Base-by-base conservation (phyloP, 1,140 invertebrate genomes). In the Zaprionus kolodkinae region DNA sequence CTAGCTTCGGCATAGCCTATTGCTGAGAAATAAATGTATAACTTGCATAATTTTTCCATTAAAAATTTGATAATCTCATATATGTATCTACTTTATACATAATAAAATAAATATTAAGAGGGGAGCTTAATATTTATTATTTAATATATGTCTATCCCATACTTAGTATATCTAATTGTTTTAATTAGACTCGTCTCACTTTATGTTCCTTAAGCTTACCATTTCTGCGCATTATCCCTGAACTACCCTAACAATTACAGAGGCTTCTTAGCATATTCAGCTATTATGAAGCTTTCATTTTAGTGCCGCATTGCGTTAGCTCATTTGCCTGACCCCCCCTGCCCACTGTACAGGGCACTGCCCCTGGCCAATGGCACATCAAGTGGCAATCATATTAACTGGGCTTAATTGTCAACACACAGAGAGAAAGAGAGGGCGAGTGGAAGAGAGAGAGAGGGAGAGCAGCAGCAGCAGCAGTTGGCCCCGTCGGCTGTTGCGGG, bases 381-480 rank as follows among this genome's bases (percentile, higher is more conserved):
- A 87, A 87, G 84, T 87, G 84, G 84, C 85, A 87, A 87, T 87
- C 84, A 87, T 87, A 87, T 87, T 87, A 87, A 87, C 84, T 79
- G 59, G 73, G 84, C 77, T 77, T 87, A 87, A 87, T 87, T 87
- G 84, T 87, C 84, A 89, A 83, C 84, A 84, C 75, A 88, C 80
- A 78, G 76, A 64, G 21, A 13, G 52, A n/a, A 13, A 55, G 6
- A 13, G 25, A n/a, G 12, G 9, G n/a, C 13, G 17, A 3, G 6
- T 12, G 3, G 5, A 17, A 12, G 3, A 21, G 17, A 45, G 38
- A 40, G n/a, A 17, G 17, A 9, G 17, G 11, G 30, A 2, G 27
- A 55, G 48, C 33, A 25, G 45, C 10, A 7, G 15, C 3, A 15
- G 17, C 33, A 6, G 45, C 17, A 15, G 66, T 59, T 56, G 64